These are phyloP conservation scores for Phrynocephalus versicolor DNA, from an alignment of 2,113 vertebrate species.

Conservation along the genomic window DNA sequence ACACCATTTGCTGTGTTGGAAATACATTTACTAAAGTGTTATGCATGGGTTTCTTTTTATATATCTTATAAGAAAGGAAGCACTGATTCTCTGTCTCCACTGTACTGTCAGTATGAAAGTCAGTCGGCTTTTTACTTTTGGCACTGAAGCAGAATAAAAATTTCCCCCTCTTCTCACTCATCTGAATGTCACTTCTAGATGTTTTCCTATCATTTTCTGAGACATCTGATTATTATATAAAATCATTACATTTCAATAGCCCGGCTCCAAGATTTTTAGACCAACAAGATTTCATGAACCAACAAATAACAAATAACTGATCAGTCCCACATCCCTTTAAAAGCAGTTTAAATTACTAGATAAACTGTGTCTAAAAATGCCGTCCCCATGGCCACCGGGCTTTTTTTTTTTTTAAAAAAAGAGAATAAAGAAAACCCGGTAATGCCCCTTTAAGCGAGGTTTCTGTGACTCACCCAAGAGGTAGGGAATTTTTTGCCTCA, in stretches of 20 bases:
- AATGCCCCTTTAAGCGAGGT: too few species aligned
- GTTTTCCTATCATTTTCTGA: background rate
- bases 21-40: slow-evolving; percentile 37
- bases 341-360: too few species aligned
- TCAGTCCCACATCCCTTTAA: too few species aligned
- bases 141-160: background rate
- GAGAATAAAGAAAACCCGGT: too few species aligned
- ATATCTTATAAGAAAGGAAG: slow-evolving; percentile 35
- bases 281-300: background rate
- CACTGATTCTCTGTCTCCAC: background rate
- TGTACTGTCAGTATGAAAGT: background rate
- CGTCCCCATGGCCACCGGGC: too few species aligned
- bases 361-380: too few species aligned
- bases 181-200: slow-evolving; percentile 2
- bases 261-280: background rate
- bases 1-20: slow-evolving; percentile 1
- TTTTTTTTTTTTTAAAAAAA: too few species aligned
- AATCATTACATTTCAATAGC: background rate
- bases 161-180: background rate
- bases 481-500: too few species aligned
- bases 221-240: background rate
- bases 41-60: slow-evolving; percentile 39
- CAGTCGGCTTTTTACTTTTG: background rate
- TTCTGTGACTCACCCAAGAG: too few species aligned
- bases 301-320: background rate